Base-by-base conservation (phyloP, 2,113 vertebrate species). In the Delphinapterus leucas region DNA sequence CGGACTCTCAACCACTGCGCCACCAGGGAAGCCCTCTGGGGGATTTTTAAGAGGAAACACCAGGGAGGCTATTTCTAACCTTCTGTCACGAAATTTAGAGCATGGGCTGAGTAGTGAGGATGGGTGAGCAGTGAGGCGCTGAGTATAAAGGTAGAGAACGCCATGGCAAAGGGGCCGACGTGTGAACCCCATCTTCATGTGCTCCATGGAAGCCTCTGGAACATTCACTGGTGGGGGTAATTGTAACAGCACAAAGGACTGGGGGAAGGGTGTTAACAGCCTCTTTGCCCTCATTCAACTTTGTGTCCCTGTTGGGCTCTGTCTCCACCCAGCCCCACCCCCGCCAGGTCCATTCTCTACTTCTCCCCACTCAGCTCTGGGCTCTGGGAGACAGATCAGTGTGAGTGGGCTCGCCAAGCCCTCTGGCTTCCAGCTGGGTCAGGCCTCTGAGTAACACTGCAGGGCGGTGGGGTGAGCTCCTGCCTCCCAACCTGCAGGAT, bases 151-250 rank as follows among this genome's bases (percentile, higher is more conserved):
- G 65, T 47, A 28, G 84, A 68, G 47, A 31, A 58, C 20, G 11
- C 5, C 0, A 20, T 1, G 8, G 26, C 44, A 18, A 36, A 68
- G 20, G 44, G 55, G 6, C 23, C 1, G 4, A 2, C 3, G 1
- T 7, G 11, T 33, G 10, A 90, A 55, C 20, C 36, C 13, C 31
- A 12, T 13, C 36, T 41, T 28, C 31, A 74, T n/a, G 49, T 5
- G 9, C 18, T 84, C 82, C 25, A 3, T 4, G 47, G 31, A 84
- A 80, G 25, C 71, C 96, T 92, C 83, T 79, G n/a, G 53, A 88
- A 47, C 28, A 26, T 53, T 82, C 8, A 15, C 53, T 26, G 13
- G 5, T 71, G 3, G 36, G 26, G 17, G 11, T 76, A 8, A 20
- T 15, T 73, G 33, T 21, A 53, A 21, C 5, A 47, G n/a, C 41